Percentiles rank a stretch among this genome's conserved stretches.
Conservation (phyloP, 2,888 invertebrate species). For the Tetrapedia diversipes region DNA sequence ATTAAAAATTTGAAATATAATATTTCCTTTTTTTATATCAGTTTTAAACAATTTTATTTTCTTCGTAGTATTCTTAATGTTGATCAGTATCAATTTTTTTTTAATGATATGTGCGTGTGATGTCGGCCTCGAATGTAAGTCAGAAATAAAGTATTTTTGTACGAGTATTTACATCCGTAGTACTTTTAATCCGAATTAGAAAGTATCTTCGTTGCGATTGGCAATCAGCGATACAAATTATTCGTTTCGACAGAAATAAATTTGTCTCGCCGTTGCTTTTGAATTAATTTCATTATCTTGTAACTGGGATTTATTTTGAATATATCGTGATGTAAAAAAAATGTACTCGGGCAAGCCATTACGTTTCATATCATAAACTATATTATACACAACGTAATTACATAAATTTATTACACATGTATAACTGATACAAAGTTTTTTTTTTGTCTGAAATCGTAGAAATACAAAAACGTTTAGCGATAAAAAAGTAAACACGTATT, state of each 20-base stretch:
- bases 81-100: not conserved
- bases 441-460: too few species aligned
- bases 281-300: not conserved
- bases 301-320: too few species aligned
- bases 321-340: too few species aligned
- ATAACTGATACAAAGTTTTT: too few species aligned
- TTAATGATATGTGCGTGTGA: not conserved
- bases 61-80: not conserved
- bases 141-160: not conserved
- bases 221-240: not conserved
- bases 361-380: too few species aligned
- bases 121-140: not conserved
- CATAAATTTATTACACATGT: too few species aligned
- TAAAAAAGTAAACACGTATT: too few species aligned
- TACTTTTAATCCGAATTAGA: not conserved
- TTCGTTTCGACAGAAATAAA: not conserved
- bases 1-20: too few species aligned
- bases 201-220: not conserved
- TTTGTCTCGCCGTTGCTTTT: not conserved
- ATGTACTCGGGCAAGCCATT: too few species aligned
- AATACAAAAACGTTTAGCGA: too few species aligned
- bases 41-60: not conserved
- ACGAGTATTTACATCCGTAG: not conserved
- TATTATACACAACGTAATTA: too few species aligned
- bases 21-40: not conserved